Percentiles rank a stretch among this genome's conserved stretches.
These are phyloP conservation scores for Trilocha varians DNA, from an alignment of 2,888 invertebrate species.

Conservation along the genomic window DNA sequence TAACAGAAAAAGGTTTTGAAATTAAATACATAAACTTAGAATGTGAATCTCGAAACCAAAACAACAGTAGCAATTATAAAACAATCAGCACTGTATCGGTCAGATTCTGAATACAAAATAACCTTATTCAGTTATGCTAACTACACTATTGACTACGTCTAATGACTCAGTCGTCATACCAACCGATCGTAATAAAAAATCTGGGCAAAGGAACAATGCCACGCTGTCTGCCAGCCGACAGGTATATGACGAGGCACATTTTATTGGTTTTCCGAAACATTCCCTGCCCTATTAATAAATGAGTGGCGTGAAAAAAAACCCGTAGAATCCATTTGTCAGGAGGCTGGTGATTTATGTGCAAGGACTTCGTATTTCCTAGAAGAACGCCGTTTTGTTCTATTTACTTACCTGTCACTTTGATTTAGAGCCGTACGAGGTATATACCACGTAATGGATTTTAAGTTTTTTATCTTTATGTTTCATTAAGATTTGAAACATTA, in stretches of 20 bases:
- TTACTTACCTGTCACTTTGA: conserved; percentile 71
- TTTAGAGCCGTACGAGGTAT: conserved; percentile 47
- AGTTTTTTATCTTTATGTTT: conserved; percentile 9
- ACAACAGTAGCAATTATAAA: too few species aligned
- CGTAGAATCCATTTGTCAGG: conserved; percentile 72
- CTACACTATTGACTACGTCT: too few species aligned
- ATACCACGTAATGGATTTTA: conserved; percentile 29
- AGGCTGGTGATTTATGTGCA: conserved; percentile 64
- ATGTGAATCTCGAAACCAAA: too few species aligned
- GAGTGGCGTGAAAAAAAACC: conserved; percentile 62
- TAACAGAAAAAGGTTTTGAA: too few species aligned
- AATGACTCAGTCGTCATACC: conserved; percentile 5
- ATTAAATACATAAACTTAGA: too few species aligned
- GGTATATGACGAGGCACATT: conserved; percentile 73
- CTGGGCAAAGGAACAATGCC: conserved; percentile 55
- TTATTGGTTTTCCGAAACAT: conserved; percentile 74
- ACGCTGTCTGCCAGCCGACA: conserved; percentile 68
- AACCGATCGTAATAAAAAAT: conserved; percentile 35
- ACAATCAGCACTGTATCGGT: too few species aligned
- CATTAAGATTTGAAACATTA: too few species aligned
- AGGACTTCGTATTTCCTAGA: conserved; percentile 67
- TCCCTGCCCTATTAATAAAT: conserved; percentile 72
- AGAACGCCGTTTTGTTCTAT: conserved; percentile 68
- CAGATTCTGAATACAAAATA: too few species aligned
- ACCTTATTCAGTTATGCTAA: too few species aligned